Evolutionary conservation across 2,888 invertebrate genomes (phyloP).

Genomic region (Lomographa bimaculata): DNA sequence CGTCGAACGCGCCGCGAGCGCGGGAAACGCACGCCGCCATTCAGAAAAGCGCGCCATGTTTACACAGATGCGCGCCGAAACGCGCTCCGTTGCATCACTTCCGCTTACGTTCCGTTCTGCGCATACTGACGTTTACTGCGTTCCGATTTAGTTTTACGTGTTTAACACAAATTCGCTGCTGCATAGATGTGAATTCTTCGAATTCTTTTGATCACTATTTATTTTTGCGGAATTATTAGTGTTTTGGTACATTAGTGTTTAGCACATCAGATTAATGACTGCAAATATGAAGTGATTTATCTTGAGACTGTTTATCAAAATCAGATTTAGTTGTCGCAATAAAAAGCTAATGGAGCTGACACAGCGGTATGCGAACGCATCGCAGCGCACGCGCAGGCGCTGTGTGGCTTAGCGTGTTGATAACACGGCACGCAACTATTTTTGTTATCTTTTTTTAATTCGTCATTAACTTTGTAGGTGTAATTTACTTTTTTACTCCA

Average conservation of each 20-base stretch:
- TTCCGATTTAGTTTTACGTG: constrained; percentile 63
- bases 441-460: constrained; percentile 41
- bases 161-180: constrained; percentile 29
- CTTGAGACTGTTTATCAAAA: constrained; percentile 3
- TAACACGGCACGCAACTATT: constrained; percentile 52
- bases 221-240: too few species aligned
- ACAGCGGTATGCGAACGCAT: constrained; percentile 32
- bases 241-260: too few species aligned
- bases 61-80: constrained; percentile 82
- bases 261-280: too few species aligned
- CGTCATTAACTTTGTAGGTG: constrained; percentile 12
- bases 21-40: constrained; percentile 76
- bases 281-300: too few species aligned
- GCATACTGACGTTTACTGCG: constrained; percentile 59
- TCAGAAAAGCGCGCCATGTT: constrained; percentile 80
- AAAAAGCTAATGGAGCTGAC: constrained; percentile 29
- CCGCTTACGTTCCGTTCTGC: constrained; percentile 77
- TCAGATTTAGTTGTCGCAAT: constrained; percentile 33
- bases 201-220: neutral
- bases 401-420: constrained; percentile 46
- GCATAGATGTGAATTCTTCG: neutral
- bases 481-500: constrained; percentile 7
- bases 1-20: constrained; percentile 69
- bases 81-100: constrained; percentile 80
- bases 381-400: constrained; percentile 43